Conservation (phyloP, 2,797 vertebrate genomes). For the Sorex maritimensis region DNA sequence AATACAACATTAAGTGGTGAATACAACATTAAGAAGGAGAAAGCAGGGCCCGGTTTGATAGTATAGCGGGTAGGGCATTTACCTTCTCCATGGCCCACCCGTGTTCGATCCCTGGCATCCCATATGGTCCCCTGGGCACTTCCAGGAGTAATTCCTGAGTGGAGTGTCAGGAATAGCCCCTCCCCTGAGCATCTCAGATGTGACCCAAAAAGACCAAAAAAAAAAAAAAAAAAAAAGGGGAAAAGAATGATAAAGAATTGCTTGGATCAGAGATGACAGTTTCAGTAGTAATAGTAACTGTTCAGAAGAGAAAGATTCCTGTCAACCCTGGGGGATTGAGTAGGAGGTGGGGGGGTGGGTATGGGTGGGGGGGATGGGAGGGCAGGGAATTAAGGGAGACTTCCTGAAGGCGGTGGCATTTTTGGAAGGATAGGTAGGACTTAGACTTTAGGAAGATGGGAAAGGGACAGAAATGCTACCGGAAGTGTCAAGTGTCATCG, state of each 20-base stretch:
- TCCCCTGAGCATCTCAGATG: too few relatives aligned
- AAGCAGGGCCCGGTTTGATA: too few relatives aligned
- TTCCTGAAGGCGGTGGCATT: constrained; percentile 61
- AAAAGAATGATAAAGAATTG: not conserved
- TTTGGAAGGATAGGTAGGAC: constrained; percentile 39
- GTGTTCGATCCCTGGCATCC: too few relatives aligned
- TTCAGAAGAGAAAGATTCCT: constrained; percentile 56
- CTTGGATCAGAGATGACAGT: not conserved
- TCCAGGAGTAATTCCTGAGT: too few relatives aligned
- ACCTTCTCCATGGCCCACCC: too few relatives aligned
- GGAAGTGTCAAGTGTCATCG: constrained; percentile 33
- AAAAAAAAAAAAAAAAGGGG: not conserved
- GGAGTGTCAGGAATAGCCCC: too few relatives aligned
- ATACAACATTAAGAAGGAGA: too few relatives aligned
- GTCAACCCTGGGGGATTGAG: not conserved
- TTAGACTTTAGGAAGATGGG: constrained; percentile 43
- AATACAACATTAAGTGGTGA: too few relatives aligned
- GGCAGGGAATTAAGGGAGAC: constrained; percentile 50
- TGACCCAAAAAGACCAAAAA: too few relatives aligned
- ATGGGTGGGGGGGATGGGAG: not conserved
- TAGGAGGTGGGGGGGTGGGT: not conserved
- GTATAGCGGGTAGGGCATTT: too few relatives aligned
- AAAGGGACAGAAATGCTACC: constrained; percentile 55
- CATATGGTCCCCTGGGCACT: too few relatives aligned
- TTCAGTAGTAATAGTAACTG: constrained; percentile 4